Conservation (phyloP, 2,113 vertebrate species). For the Stomatorhinus ivindoensis region DNA sequence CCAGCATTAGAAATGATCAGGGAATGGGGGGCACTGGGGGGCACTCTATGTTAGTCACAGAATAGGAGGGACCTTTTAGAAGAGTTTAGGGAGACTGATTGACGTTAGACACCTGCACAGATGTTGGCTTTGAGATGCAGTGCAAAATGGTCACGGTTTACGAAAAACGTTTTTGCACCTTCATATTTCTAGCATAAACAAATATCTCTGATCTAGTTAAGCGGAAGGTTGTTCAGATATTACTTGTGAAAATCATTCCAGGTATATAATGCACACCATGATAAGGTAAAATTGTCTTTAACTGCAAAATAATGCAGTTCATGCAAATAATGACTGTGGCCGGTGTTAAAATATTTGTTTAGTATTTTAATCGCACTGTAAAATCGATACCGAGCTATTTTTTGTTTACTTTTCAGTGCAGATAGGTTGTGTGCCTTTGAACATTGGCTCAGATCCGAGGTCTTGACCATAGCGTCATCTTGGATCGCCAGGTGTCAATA, state of each 20-base stretch:
- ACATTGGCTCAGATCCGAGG: not conserved
- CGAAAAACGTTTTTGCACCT: not conserved
- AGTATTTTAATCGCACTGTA: not conserved
- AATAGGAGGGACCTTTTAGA: not conserved
- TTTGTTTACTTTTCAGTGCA: not conserved
- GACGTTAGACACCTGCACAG: not conserved
- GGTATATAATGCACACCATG: not conserved
- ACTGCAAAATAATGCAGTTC: not conserved
- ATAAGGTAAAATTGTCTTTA: not conserved
- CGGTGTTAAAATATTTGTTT: not conserved
- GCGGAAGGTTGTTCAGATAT: not conserved
- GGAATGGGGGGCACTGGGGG: not conserved
- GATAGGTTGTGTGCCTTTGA: not conserved
- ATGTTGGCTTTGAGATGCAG: not conserved
- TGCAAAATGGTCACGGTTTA: not conserved
- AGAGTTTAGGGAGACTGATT: not conserved
- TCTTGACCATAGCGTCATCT: not conserved
- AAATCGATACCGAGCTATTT: not conserved
- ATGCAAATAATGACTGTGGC: not conserved
- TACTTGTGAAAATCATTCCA: not conserved
- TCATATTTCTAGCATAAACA: not conserved
- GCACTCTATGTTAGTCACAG: not conserved
- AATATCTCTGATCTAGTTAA: not conserved
- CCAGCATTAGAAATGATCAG: not conserved
- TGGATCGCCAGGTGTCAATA: not conserved